phyloP scores from a whole-genome alignment of 2,113 vertebrate genomes.

The Bos taurus region DNA sequence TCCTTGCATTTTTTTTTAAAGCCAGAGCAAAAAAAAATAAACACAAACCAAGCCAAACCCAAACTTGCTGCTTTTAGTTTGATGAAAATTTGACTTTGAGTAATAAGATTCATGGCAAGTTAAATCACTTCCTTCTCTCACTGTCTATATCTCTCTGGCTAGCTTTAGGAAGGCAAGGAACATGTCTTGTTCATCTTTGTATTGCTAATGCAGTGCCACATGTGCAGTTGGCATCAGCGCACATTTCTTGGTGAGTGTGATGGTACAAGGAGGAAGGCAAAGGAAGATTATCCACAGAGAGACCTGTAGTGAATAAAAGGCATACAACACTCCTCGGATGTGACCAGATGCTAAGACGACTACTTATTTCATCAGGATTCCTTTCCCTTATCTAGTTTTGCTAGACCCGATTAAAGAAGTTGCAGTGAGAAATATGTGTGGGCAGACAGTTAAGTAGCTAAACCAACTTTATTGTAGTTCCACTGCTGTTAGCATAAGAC shows the following conservation, averaged over 20 bases:
- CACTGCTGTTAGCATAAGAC: background rate
- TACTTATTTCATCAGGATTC: background rate
- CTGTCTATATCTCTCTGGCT: background rate
- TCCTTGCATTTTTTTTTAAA: background rate
- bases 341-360: background rate
- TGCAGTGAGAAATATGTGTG: background rate
- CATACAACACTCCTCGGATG: background rate
- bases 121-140: background rate
- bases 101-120: background rate
- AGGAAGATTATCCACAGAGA: background rate
- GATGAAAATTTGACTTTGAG: background rate
- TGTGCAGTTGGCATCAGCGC: background rate
- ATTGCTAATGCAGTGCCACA: background rate
- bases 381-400: background rate
- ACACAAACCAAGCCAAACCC: background rate
- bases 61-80: background rate
- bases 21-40: background rate
- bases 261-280: background rate
- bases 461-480: background rate
- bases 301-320: background rate
- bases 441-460: background rate
- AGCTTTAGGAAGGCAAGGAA: background rate
- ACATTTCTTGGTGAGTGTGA: background rate
- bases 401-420: background rate
- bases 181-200: background rate